Evolutionary conservation across 2,797 vertebrate genomes (phyloP), one percentile per base, ranked within the genome.

Genomic region (Nannoperca obscura): DNA sequence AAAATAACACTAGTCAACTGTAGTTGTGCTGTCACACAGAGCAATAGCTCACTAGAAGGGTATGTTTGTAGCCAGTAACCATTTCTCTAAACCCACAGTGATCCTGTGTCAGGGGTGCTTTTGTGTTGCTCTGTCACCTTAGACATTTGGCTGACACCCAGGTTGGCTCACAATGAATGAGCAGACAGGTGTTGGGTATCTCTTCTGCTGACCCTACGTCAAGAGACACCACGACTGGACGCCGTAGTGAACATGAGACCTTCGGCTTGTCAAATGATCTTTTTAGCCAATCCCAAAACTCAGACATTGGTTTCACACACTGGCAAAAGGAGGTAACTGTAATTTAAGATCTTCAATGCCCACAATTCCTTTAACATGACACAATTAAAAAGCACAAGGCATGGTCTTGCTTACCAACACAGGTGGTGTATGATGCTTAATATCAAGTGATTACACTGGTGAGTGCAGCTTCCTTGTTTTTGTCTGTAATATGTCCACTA

Each of bases 201-300:
- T 38, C 53, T 69, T 36, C 17, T 54, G 42, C 11, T 6, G n/a
- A 15, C 7, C 7, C 1, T 15, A 50, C 5, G 0, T 65, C 44
- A 66, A 30, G 32, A 49, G 58, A 14, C 27, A 32, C 30, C 53
- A n/a, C 49, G 52, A 22, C 30, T 60, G 38, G 15, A 54, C 5
- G 12, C 24, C 1, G 0, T 4, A 1, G 34, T 36, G 34, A 89
- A 80, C 65, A 17, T 46, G 79, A 74, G 34, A 74, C 71, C 57
- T 76, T 62, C 49, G 0, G 2, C n/a, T 58, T 71, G 22, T 42
- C 38, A 4, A 13, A 32, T 15, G 32, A 60, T 61, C 58, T 59
- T 20, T 32, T 27, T 30, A 24, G 42, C n/a, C 67, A 38, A n/a
- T 52, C 66, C 40, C 30, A 47, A 19, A 68, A 53, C 10, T 0